Evolutionary conservation across 2,113 vertebrate species (phyloP), one percentile per base, ranked within the genome.

Genomic region (Prionailurus bengalensis): DNA sequence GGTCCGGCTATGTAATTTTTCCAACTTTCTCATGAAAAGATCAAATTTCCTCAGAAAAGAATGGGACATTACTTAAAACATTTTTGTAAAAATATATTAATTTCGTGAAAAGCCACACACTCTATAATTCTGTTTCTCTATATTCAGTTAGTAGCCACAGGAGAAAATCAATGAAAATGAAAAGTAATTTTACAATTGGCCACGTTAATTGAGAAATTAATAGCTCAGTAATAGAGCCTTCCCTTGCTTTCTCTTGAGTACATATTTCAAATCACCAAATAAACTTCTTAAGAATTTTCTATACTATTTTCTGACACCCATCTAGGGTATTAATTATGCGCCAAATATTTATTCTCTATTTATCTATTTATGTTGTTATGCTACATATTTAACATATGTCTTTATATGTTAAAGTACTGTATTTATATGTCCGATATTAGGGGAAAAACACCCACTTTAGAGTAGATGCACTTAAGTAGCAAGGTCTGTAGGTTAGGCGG

Each of bases 141-240:
- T 39, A 70, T 36, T 89, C 33, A 68, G 13, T 87, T 82, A 66
- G n/a, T 29, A 48, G 85, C 19, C 58, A 82, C 29, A 29, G 7
- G 31, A 39, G 12, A 17, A 89, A 48, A 53, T 73, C 63, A 13
- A 55, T 48, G 79, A 85, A 89, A 39, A 86, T n/a, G 1, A 89
- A 89, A 76, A 55, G 31, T 89, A 42, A 81, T 80, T 96, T 84
- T 96, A 55, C 23, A 85, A 89, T 76, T 85, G 23, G 25, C 25
- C 19, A 65, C 7, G 55, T 61, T 91, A 92, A 78, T 78, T 70
- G 55, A 93, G 42, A 91, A 96, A 95, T 66, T 85, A 89, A 91
- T 51, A 84, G 39, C 14, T 95, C 31, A 85, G 7, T 70, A 80
- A 91, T n/a, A 84, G 23, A 61, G 31, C 1, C 5, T 66, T 65